phyloP scores from a whole-genome alignment of 2,888 invertebrate species.

The Cerastis leucographa region DNA sequence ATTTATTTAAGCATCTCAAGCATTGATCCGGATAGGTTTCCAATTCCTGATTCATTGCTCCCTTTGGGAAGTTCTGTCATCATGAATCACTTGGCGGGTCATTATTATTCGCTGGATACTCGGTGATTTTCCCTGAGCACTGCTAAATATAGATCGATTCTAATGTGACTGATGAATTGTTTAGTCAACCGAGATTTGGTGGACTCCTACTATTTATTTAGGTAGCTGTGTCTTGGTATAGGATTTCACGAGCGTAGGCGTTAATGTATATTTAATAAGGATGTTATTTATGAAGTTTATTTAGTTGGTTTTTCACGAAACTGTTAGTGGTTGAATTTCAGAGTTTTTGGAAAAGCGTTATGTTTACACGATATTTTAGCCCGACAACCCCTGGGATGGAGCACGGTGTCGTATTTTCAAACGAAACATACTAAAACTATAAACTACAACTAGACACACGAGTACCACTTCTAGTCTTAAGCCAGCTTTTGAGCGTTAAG shows the following conservation, averaged over 20 bases:
- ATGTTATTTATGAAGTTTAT: constrained; percentile 30
- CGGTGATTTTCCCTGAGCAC: constrained; percentile 59
- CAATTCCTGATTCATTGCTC: constrained; percentile 69
- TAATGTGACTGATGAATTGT: constrained; percentile 67
- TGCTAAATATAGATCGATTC: constrained; percentile 57
- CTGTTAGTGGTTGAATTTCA: neutral
- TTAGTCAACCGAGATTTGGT: constrained; percentile 44
- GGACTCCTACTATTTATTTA: constrained; percentile 31
- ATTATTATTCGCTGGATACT: constrained; percentile 70
- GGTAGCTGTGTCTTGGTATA: constrained; percentile 33
- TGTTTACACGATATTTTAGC: constrained; percentile 1
- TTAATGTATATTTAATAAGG: constrained; percentile 36
- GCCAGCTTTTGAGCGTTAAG: neutral
- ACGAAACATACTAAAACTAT: neutral
- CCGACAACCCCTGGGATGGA: neutral
- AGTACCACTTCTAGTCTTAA: neutral
- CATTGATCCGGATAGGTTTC: constrained; percentile 47
- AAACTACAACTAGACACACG: neutral
- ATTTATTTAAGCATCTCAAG: constrained; percentile 22
- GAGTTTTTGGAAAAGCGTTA: neutral
- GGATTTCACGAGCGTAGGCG: constrained; percentile 28
- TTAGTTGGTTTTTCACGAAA: neutral
- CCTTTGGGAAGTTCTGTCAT: constrained; percentile 71
- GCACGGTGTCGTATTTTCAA: neutral
- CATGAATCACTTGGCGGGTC: constrained; percentile 74